phyloP scores from a whole-genome alignment of 2,113 vertebrate genomes.

The Leptosomus discolor region DNA sequence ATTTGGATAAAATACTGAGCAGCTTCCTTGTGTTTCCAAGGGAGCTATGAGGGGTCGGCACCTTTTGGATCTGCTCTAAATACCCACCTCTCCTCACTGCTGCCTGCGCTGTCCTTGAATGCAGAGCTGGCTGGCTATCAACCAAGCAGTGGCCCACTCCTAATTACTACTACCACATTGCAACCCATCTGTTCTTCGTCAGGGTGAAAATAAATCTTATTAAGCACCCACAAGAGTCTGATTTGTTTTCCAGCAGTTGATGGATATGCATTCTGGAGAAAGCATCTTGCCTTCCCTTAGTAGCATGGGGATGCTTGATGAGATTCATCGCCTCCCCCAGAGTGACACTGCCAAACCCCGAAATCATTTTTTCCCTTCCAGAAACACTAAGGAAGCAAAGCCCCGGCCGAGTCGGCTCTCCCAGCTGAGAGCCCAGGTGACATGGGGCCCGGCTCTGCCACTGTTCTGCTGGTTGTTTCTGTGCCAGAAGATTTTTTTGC shows the following conservation, averaged over 20 bases:
- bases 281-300: neutral
- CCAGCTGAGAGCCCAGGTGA: neutral
- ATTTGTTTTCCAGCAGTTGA: neutral
- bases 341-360: neutral
- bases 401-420: neutral
- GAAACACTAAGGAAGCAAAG: neutral
- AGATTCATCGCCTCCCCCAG: neutral
- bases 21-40: neutral
- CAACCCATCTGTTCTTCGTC: neutral
- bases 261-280: neutral
- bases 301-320: neutral
- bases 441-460: neutral
- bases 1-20: neutral
- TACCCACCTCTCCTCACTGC: neutral
- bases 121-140: neutral
- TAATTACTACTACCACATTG: neutral
- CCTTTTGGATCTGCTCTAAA: neutral
- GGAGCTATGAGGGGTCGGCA: neutral
- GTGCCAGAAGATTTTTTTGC: neutral
- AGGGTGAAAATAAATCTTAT: neutral
- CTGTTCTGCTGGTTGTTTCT: neutral
- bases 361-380: neutral
- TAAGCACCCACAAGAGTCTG: neutral
- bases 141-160: neutral
- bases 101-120: neutral